Evolutionary conservation across 2,888 invertebrate species (phyloP).

Genomic region (Dione vanillae): DNA sequence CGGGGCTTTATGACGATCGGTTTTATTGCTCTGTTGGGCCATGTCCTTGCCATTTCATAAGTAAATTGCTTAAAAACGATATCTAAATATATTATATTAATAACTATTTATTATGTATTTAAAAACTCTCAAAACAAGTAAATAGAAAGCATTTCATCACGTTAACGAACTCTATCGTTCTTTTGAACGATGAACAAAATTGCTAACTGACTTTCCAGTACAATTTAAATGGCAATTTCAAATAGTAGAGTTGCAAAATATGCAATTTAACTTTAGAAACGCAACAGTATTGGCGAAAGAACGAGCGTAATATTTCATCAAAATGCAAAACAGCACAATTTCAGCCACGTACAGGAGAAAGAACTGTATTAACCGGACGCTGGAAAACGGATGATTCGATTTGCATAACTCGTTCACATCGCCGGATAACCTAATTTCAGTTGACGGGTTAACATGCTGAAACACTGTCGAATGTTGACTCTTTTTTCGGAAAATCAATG

Average conservation of each 20-base stretch:
- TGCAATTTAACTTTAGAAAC: slow-evolving; percentile 41
- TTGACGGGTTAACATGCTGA: slow-evolving; percentile 66
- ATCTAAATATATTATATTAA: background rate
- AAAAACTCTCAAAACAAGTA: background rate
- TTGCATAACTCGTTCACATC: slow-evolving; percentile 80
- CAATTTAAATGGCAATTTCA: slow-evolving; percentile 29
- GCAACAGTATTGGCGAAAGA: slow-evolving; percentile 47
- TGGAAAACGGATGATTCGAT: slow-evolving; percentile 79
- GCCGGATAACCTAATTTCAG: slow-evolving; percentile 72
- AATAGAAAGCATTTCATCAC: slow-evolving; percentile 9
- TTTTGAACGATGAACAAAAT: slow-evolving; percentile 12
- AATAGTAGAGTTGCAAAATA: slow-evolving; percentile 33
- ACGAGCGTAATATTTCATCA: slow-evolving; percentile 69
- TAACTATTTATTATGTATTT: background rate
- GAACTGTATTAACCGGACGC: slow-evolving; percentile 79
- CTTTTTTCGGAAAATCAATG: slow-evolving; percentile 31
- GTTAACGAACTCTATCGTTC: slow-evolving; percentile 5
- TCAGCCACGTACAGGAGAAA: slow-evolving; percentile 64
- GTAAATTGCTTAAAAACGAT: slow-evolving; percentile 3
- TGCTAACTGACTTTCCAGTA: slow-evolving; percentile 10
- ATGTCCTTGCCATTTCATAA: slow-evolving; percentile 38
- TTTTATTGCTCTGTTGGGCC: slow-evolving; percentile 59
- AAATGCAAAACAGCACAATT: slow-evolving; percentile 80
- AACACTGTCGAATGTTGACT: slow-evolving; percentile 42
- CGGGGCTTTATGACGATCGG: slow-evolving; percentile 64